Evolutionary conservation across 1,140 invertebrate genomes (phyloP).

Genomic region (Thereuonema tuberculata): DNA sequence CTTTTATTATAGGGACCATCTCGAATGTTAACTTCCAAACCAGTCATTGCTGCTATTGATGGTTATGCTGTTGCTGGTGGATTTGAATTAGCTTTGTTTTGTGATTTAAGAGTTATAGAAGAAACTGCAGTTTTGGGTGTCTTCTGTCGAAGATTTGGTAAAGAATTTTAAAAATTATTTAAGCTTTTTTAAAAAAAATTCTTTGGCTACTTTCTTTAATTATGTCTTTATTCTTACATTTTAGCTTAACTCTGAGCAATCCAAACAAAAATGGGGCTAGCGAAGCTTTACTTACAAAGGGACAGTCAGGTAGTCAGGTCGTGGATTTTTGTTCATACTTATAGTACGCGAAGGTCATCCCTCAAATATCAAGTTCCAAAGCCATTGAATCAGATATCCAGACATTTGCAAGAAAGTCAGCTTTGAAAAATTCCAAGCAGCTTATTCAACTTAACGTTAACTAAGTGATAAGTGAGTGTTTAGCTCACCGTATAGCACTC

Average conservation of each 20-base stretch:
- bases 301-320: no score
- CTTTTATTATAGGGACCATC: slow-evolving; percentile 48
- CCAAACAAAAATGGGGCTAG: no score
- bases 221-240: not conserved
- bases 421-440: no score
- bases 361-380: no score
- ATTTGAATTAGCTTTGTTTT: slow-evolving; percentile 75
- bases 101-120: slow-evolving; percentile 76
- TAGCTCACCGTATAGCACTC: no score
- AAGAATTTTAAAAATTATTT: slow-evolving; percentile 13
- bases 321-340: no score
- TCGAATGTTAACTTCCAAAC: slow-evolving; percentile 54
- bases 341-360: no score
- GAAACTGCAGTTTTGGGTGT: slow-evolving; percentile 67
- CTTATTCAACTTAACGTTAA: no score
- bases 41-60: slow-evolving; percentile 65
- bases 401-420: no score
- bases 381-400: no score
- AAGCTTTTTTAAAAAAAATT: not conserved
- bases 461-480: no score
- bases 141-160: slow-evolving; percentile 67
- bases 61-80: slow-evolving; percentile 81
- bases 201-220: not conserved
- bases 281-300: no score
- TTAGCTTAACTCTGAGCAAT: not conserved